These are phyloP conservation scores for Pterois miles DNA, from an alignment of 2,797 vertebrate species.

Conservation along the genomic window DNA sequence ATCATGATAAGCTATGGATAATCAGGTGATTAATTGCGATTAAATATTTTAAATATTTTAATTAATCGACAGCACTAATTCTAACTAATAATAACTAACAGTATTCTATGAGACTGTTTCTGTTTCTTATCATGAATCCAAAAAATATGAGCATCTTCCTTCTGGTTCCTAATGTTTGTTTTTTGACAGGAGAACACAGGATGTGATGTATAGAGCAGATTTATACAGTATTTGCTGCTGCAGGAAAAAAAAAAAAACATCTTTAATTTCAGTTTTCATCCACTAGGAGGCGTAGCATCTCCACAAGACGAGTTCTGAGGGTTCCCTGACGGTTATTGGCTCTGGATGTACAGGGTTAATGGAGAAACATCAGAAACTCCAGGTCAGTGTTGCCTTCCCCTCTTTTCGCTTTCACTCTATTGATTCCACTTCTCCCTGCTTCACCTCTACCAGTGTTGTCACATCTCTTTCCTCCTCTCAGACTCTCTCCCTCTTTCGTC, in stretches of 20 bases:
- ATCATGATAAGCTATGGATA: no score
- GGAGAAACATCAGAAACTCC: neutral
- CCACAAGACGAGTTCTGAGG: neutral
- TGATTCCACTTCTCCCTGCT: neutral
- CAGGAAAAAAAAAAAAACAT: neutral
- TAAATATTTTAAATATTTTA: no score
- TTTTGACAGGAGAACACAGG: neutral
- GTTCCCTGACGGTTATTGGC: neutral
- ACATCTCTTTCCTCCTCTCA: neutral
- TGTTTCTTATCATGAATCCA: no score
- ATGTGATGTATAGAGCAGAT: neutral
- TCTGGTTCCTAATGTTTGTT: neutral
- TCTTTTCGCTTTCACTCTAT: neutral
- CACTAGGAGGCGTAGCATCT: constrained; percentile 8
- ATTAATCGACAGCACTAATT: no score
- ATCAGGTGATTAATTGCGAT: no score
- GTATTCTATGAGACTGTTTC: no score
- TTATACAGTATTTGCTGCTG: neutral
- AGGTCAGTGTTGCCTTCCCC: neutral
- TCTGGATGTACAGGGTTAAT: neutral
- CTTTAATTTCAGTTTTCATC: neutral
- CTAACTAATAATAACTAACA: no score
- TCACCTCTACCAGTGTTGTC: neutral
- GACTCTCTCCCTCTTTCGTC: neutral
- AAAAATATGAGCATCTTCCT: neutral